These are phyloP conservation scores for Plemyria rubiginata DNA, from an alignment of 2,888 invertebrate species.

Conservation along the genomic window DNA sequence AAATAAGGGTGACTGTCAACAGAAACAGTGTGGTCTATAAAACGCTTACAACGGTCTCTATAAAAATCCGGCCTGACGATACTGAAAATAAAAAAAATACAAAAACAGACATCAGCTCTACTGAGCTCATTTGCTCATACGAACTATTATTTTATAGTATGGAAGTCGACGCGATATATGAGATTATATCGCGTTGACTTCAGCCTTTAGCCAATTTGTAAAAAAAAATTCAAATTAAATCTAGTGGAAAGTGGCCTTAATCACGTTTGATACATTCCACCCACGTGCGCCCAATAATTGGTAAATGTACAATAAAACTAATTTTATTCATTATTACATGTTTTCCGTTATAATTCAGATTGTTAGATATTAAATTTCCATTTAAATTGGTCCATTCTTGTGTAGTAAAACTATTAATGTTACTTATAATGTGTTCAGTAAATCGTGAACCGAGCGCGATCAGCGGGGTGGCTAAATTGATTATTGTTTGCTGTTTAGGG, in stretches of 20 bases:
- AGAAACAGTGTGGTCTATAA: not conserved
- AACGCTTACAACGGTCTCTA: no score
- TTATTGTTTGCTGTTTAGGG: slow-evolving; percentile 14
- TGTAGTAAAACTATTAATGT: slow-evolving; percentile 29
- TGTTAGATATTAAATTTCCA: slow-evolving; percentile 46
- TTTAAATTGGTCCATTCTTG: slow-evolving; percentile 48
- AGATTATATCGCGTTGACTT: no score
- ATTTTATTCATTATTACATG: slow-evolving; percentile 41
- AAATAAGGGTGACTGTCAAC: slow-evolving; percentile 1
- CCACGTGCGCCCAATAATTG: slow-evolving; percentile 31
- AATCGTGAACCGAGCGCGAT: slow-evolving; percentile 21
- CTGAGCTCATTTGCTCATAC: no score
- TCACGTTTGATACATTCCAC: slow-evolving; percentile 21
- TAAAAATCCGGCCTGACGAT: no score
- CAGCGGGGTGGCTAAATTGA: slow-evolving; percentile 31
- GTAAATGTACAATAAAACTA: slow-evolving; percentile 34
- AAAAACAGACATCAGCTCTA: no score
- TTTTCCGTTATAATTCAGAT: slow-evolving; percentile 41
- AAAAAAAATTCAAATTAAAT: not conserved
- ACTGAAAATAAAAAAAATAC: no score
- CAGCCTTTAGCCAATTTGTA: not conserved
- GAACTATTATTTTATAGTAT: no score
- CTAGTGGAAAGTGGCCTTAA: slow-evolving; percentile 9
- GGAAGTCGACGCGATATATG: no score
- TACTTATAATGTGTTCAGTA: slow-evolving; percentile 25